phyloP scores from a whole-genome alignment of 1,140 invertebrate species.

The Bemisia tabaci region DNA sequence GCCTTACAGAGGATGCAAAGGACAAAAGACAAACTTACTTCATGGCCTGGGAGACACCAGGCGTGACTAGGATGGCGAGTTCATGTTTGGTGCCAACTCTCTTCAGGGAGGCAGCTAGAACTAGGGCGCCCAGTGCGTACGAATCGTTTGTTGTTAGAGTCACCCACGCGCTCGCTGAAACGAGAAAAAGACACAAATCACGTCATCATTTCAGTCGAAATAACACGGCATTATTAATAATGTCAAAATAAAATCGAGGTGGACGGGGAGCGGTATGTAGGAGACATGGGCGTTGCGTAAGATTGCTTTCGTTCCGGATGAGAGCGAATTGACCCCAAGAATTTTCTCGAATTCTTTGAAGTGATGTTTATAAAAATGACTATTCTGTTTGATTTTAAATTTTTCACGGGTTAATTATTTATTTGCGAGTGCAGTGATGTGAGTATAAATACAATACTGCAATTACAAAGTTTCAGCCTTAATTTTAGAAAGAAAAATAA shows the following conservation, averaged over 20 bases:
- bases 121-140: conserved; percentile 81
- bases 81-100: conserved; percentile 58
- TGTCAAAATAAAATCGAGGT: neutral
- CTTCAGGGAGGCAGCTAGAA: conserved; percentile 73
- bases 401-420: too few species aligned
- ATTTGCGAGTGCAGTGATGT: too few species aligned
- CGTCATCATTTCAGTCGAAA: neutral
- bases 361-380: too few species aligned
- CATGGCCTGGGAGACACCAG: conserved; percentile 67
- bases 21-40: conserved; percentile 54
- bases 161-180: conserved; percentile 73
- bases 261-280: neutral
- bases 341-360: too few species aligned
- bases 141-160: conserved; percentile 91
- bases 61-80: conserved; percentile 71
- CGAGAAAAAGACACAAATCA: conserved; percentile 17
- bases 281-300: neutral
- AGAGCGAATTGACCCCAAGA: neutral
- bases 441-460: too few species aligned
- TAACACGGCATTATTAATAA: neutral
- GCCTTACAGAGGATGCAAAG: too few species aligned
- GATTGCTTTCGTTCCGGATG: too few species aligned
- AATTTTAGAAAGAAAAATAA: too few species aligned
- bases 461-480: too few species aligned
- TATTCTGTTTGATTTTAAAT: too few species aligned